phyloP scores from a whole-genome alignment of 2,113 vertebrate species.

The Halichoeres trimaculatus region DNA sequence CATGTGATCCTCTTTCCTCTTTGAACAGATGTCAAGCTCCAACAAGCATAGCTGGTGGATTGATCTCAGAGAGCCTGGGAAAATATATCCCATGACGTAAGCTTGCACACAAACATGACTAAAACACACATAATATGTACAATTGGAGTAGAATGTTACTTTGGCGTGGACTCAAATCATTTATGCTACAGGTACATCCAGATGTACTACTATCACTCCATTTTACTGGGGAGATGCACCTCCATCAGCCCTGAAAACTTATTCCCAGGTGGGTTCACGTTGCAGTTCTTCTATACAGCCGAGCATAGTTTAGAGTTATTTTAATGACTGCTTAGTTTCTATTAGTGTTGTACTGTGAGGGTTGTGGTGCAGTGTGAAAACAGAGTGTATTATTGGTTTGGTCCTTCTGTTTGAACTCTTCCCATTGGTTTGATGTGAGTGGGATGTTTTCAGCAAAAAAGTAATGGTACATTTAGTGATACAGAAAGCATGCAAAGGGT shows the following conservation, averaged over 20 bases:
- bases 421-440: not conserved
- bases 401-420: not conserved
- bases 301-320: not conserved
- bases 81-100: constrained; percentile 70
- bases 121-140: not conserved
- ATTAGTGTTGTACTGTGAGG: not conserved
- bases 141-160: constrained; percentile 1
- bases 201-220: constrained; percentile 43
- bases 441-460: too few species aligned
- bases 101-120: not conserved
- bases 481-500: too few species aligned
- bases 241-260: constrained; percentile 37
- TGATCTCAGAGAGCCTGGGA: constrained; percentile 47
- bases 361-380: not conserved
- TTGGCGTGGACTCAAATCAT: constrained; percentile 6
- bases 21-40: constrained; percentile 41
- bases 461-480: too few species aligned
- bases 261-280: constrained; percentile 52
- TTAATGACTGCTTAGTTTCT: not conserved
- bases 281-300: not conserved
- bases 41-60: constrained; percentile 70
- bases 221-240: constrained; percentile 72
- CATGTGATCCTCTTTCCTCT: not conserved
- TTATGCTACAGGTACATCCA: constrained; percentile 56
- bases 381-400: too few species aligned